Conservation (phyloP, 1,140 invertebrate species). For the Cylas formicarius region DNA sequence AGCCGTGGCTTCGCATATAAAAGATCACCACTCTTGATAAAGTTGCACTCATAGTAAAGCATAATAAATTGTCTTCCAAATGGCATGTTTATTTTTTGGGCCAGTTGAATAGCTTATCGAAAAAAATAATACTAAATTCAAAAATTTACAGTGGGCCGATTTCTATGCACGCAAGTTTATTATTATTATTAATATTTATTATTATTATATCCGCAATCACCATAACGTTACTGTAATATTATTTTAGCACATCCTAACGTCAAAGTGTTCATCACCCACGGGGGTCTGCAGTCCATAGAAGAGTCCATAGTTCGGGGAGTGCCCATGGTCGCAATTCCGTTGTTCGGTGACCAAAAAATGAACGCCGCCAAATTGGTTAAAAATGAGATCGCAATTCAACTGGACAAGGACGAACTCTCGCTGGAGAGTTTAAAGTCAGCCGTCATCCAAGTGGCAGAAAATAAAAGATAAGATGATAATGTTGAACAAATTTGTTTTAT, state of each 20-base stretch:
- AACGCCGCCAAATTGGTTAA: constrained; percentile 25
- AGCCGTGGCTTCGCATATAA: too few relatives aligned
- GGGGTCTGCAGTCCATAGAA: constrained; percentile 44
- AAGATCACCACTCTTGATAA: too few relatives aligned
- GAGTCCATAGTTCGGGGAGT: constrained; percentile 44
- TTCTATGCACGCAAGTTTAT: too few relatives aligned
- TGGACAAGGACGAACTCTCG: constrained; percentile 10
- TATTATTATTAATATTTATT: too few relatives aligned
- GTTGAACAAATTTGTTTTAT: background rate
- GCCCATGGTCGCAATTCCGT: constrained; percentile 45
- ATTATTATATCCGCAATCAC: too few relatives aligned
- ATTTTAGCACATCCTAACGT: constrained; percentile 38
- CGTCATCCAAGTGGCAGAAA: constrained; percentile 3
- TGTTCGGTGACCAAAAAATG: constrained; percentile 35
- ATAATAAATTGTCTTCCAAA: too few relatives aligned
- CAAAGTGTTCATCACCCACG: constrained; percentile 45
- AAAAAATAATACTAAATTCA: too few relatives aligned
- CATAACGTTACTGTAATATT: too few relatives aligned
- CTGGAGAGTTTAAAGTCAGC: constrained; percentile 3
- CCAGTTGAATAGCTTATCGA: too few relatives aligned
- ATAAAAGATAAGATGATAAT: background rate
- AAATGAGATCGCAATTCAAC: constrained; percentile 25
- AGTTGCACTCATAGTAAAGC: too few relatives aligned
- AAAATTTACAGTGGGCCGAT: too few relatives aligned
- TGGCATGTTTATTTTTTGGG: too few relatives aligned